phyloP scores from a whole-genome alignment of 2,113 vertebrate species.

The Pelmatolapia mariae region DNA sequence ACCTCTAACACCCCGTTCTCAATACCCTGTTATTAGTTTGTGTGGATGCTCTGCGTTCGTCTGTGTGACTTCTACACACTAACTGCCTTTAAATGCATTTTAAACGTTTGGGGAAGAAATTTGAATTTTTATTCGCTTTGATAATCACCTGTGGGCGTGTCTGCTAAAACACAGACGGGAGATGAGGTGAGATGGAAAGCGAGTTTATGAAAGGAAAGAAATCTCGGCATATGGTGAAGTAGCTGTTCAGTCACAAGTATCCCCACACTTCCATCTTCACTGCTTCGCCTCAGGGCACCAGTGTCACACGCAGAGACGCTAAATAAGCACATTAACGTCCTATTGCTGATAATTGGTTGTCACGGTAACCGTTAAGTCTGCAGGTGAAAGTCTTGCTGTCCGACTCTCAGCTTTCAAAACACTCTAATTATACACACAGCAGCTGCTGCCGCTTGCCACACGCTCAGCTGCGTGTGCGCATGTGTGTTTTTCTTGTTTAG shows the following conservation, averaged over 20 bases:
- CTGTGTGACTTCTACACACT: background rate
- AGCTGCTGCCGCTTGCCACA: slow-evolving; percentile 59
- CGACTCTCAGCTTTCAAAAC: slow-evolving; percentile 64
- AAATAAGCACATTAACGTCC: background rate
- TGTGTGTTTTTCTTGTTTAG: background rate
- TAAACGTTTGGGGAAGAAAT: background rate
- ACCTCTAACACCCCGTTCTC: background rate
- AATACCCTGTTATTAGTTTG: background rate
- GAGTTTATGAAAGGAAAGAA: background rate
- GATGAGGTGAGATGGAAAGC: slow-evolving; percentile 27
- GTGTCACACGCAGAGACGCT: background rate
- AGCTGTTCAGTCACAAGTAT: background rate
- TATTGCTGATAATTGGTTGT: slow-evolving; percentile 23
- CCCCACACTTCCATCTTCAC: background rate
- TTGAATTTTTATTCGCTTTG: background rate
- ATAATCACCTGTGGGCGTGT: background rate
- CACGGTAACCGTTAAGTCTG: slow-evolving; percentile 35
- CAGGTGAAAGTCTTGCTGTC: slow-evolving; percentile 54
- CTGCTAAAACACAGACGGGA: slow-evolving; percentile 2
- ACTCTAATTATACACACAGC: slow-evolving; percentile 67
- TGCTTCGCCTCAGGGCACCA: background rate
- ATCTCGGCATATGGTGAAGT: background rate
- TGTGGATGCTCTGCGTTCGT: background rate
- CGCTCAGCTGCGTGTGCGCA: background rate
- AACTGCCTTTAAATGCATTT: background rate